Evolutionary conservation across 2,797 vertebrate genomes (phyloP), one percentile per base, ranked within the genome.

Genomic region (Xiphorhynchus erythropygius): DNA sequence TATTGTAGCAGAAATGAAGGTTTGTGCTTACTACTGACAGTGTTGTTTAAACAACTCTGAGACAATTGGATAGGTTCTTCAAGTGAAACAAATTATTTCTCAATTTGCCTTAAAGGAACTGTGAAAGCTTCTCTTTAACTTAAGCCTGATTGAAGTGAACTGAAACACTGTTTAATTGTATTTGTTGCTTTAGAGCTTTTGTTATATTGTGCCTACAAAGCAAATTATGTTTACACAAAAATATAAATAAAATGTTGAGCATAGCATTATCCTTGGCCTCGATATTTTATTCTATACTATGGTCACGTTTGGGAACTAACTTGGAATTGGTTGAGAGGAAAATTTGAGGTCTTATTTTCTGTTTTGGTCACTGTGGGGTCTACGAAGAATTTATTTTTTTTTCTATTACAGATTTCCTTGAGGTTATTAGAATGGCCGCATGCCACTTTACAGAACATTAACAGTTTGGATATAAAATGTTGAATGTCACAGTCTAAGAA

Each of bases 181-280:
- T 97, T 98, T 80, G 97, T 98, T 98, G 98, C 98, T 98, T 98
- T 98, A 98, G 97, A 98, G 98, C 98, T 98, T 98, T 98, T 97
- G 98, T 98, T 98, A 98, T 98, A 97, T 98, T 98, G 98, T 99
- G 98, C 98, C 98, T 98, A 98, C 89, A 97, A 98, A 98, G 97
- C 97, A 98, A 98, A 98, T 98, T 98, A 97, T 98, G 98, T 99
- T 98, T 98, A 99, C 98, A 98, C 97, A 97, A 98, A 98, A 97
- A 97, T 98, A 98, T 98, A 98, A 99, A 99, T 99, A 99, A 99
- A 99, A 98, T 96, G 97, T 98, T 98, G 98, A 98, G 98, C 98
- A 99, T 98, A 99, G 97, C 97, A 98, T 97, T 95, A 90, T 92
- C 60, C 78, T 95, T 47, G 76, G 70, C 55, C 93, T 90, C 47